These are phyloP conservation scores for Hartigia nigra DNA, from an alignment of 2,888 invertebrate genomes.

Conservation along the genomic window DNA sequence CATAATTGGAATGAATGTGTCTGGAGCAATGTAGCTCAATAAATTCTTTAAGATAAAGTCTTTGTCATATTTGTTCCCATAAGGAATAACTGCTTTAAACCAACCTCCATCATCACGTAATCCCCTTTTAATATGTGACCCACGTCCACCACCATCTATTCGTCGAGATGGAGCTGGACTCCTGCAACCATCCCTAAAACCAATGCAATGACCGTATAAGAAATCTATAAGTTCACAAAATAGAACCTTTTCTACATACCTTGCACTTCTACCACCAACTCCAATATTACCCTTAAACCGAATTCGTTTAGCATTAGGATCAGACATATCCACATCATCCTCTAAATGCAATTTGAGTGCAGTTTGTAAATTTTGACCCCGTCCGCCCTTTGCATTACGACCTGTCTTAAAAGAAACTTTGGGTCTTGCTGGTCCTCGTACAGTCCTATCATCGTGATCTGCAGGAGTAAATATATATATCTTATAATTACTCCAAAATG, in stretches of 20 bases:
- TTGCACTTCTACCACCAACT: slow-evolving; percentile 8
- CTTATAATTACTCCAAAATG: neutral
- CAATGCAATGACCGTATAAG: neutral
- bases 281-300: slow-evolving; percentile 5
- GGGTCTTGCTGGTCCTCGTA: neutral
- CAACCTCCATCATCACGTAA: slow-evolving; percentile 12
- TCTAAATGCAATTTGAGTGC: slow-evolving; percentile 13
- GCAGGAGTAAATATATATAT: neutral
- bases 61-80: slow-evolving; percentile 79
- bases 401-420: neutral
- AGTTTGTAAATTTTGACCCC: neutral
- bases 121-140: neutral
- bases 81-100: slow-evolving; percentile 66
- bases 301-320: slow-evolving; percentile 5
- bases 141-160: slow-evolving; percentile 1
- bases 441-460: slow-evolving; percentile 1
- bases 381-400: neutral
- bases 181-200: slow-evolving; percentile 6
- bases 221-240: neutral
- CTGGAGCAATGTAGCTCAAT: slow-evolving; percentile 72
- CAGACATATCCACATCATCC: slow-evolving; percentile 22
- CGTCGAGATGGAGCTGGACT: slow-evolving; percentile 18
- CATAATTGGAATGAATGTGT: slow-evolving; percentile 72
- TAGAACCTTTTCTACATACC: slow-evolving; percentile 4
- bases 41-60: slow-evolving; percentile 72